Base-by-base conservation (phyloP, 2,113 vertebrate species). In the Aptenodytes forsteri region DNA sequence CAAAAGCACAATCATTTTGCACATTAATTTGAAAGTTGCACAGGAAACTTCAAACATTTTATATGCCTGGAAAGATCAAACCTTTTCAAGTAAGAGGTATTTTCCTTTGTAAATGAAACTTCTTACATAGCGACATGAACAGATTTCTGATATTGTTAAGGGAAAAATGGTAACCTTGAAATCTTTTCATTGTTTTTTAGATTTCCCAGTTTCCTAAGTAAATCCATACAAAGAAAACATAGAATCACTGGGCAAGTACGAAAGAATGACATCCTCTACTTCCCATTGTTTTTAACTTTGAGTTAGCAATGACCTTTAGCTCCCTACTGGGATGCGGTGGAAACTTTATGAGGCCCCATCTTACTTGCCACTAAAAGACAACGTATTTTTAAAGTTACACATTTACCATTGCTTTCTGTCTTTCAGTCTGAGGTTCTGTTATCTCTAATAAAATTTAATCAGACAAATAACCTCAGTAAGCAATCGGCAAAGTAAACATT, bases 271-370 rank as follows among this genome's bases (percentile, higher is more conserved):
- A 94, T 96, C 90, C 70, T 96, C 93, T 87, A 10, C 83, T 94
- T 94, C 95, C 97, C 96, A 94, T 96, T 98, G 96, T 97, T 98
- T 97, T 97, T 97, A 80, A 79, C 92, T 96, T 84, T 16, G 69
- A 97, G 94, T 94, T 97, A 95, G 93, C 81, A 91, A 16, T 96
- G 97, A 97, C 96, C 96, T 98, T 98, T 97, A 83, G 95, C 92
- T 97, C 92, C 94, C 91, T 59, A 13, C 94, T 96, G 97, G 96
- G 96, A 96, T 96, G 91, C 0, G 8, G 92, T 97, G 95, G 94
- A 97, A 97, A 93, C 90, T 96, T 96, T 36, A 79, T 36, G n/a
- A 96, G 92, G 97, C 93, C 83, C 61, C 72, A 77, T 95, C 64
- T 95, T 90, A 73, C 83, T 98, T 91, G 90, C 70, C 75, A 59